A percentile compares a stretch with the other conserved stretches of the same genome.
Conservation (phyloP, 2,888 invertebrate species). For the Cinara cedri region DNA sequence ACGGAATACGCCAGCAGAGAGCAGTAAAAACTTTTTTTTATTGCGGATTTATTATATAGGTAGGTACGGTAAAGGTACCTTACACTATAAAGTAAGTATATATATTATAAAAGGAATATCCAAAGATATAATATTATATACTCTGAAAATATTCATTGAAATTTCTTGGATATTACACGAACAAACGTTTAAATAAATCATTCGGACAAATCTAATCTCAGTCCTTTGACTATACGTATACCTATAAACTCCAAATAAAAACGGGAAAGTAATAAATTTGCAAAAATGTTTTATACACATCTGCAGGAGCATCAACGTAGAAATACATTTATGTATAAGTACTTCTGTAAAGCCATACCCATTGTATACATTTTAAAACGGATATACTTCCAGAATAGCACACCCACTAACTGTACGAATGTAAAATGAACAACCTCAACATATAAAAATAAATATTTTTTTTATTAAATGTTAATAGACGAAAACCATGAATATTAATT, state of each 20-base stretch:
- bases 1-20: background rate
- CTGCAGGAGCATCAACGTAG: background rate
- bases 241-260: no score
- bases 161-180: background rate
- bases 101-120: constrained; percentile 3
- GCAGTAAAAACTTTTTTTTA: background rate
- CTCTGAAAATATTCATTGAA: constrained; percentile 18
- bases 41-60: constrained; percentile 6
- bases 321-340: background rate
- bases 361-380: background rate
- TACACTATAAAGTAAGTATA: constrained; percentile 2
- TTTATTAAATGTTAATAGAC: no score
- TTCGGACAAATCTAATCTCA: background rate
- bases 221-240: no score
- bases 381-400: no score
- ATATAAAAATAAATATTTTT: no score
- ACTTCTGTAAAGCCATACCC: background rate
- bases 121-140: background rate
- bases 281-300: background rate
- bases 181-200: constrained; percentile 11
- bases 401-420: no score
- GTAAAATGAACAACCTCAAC: no score
- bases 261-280: background rate
- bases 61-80: background rate
- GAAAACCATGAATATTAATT: no score